A percentile compares a stretch with the other conserved stretches of the same genome.
Evolutionary conservation across 2,888 invertebrate species (phyloP).

Genomic region (Eupithecia insigniata): DNA sequence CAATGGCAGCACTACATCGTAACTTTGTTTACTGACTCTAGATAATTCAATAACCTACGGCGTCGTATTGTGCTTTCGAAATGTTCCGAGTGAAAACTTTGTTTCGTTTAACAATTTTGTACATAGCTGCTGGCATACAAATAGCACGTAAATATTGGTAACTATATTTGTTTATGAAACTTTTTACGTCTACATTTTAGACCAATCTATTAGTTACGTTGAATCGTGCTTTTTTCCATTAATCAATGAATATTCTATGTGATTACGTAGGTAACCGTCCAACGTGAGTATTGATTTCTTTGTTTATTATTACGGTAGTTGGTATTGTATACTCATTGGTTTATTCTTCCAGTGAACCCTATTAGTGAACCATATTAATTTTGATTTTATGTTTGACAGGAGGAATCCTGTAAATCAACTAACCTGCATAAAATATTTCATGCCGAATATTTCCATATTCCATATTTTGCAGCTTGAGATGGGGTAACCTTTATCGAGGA

Average conservation of each 20-base stretch:
- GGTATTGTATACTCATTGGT: too few relatives aligned
- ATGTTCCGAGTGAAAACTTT: background rate
- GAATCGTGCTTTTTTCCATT: background rate
- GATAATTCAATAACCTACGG: background rate
- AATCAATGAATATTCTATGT: constrained; percentile 3
- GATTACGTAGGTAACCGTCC: background rate
- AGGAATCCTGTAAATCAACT: too few relatives aligned
- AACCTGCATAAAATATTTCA: too few relatives aligned
- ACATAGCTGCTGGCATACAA: background rate
- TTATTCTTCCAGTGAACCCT: background rate
- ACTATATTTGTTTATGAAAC: background rate
- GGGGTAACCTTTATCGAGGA: background rate
- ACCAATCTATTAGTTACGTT: background rate
- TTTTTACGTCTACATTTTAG: background rate
- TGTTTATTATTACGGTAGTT: too few relatives aligned
- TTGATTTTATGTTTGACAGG: background rate
- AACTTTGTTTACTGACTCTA: background rate
- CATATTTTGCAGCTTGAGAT: background rate
- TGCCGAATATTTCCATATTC: too few relatives aligned
- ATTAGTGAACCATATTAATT: too few relatives aligned
- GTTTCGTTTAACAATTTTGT: background rate
- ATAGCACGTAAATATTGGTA: background rate
- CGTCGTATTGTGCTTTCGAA: background rate
- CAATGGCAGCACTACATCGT: background rate
- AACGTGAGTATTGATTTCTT: background rate